Base-by-base conservation (phyloP, 2,797 vertebrate genomes). In the Discoglossus pictus region DNA sequence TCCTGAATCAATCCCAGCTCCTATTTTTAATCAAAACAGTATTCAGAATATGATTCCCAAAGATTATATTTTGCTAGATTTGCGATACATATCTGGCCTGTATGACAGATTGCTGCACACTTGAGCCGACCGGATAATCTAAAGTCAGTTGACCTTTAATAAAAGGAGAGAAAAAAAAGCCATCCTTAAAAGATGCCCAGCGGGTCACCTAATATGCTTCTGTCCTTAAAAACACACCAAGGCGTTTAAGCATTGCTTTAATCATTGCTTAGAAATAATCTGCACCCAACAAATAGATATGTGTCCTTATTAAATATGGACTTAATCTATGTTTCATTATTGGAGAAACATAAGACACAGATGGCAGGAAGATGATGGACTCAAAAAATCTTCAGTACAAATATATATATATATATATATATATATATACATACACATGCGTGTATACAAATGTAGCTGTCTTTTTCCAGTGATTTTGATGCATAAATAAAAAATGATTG, bases 51-150 rank as follows among this genome's bases (percentile, higher is more conserved):
- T 84, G 85, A 90, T 88, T 89, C 82, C 76, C 46, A 75, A 80
- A 90, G 90, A 92, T 92, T 92, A 92, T 86, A 86, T 81, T 79
- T 83, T 75, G 81, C 82, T 78, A 90, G 90, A 90, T 92, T 92
- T 91, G 85, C 73, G 75, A 86, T 83, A 85, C 83, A 72, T 83
- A 82, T 84, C 78, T 88, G 76, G 54, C 73, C 46, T 81, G 76
- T 61, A 55, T 84, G 89, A 83, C 84, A 89, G 88, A 90, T 88
- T 91, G 87, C 81, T 52, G 65, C 69, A 76, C 81, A 74, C 78
- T 78, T 81, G 78, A 80, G 80, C 77, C 67, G 79, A 73, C 53
- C 27, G 80, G 77, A 87, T 90, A 89, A 90, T 89, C 88, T 86
- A 81, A 60, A 55, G 78, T 84, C 69, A 34, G 68, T 82, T 88